phyloP scores from a whole-genome alignment of 2,888 invertebrate species.

The Junonia oenone region DNA sequence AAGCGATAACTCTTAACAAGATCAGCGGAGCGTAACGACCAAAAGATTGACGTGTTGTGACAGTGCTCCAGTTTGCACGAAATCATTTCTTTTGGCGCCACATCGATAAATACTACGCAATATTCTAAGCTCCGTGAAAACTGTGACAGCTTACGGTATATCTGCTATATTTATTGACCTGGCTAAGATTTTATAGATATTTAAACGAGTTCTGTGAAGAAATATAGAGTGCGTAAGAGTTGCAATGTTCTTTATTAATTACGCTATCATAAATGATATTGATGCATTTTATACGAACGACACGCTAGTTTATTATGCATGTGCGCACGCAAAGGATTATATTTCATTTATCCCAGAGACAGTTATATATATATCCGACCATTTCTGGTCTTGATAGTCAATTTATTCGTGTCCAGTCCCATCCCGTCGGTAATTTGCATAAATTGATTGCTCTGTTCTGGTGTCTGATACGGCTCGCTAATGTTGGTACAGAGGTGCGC shows the following conservation, averaged over 20 bases:
- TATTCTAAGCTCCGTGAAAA: constrained; percentile 6
- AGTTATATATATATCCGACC: constrained; percentile 12
- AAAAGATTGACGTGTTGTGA: constrained; percentile 50
- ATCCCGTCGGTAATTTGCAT: constrained; percentile 73
- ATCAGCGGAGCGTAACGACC: constrained; percentile 45
- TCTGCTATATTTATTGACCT: neutral
- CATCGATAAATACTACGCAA: constrained; percentile 26
- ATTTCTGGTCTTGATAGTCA: constrained; percentile 34
- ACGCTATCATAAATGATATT: neutral
- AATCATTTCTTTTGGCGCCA: constrained; percentile 26
- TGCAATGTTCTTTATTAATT: neutral
- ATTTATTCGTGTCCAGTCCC: constrained; percentile 43
- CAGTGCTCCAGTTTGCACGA: constrained; percentile 37
- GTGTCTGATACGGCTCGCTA: constrained; percentile 31
- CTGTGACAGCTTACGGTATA: constrained; percentile 16
- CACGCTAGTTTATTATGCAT: constrained; percentile 1
- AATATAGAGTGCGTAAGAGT: neutral
- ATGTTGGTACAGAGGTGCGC: constrained; percentile 41
- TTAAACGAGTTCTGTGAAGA: neutral
- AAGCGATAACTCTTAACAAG: constrained; percentile 35
- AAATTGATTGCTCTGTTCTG: constrained; percentile 66
- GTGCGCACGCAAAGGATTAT: constrained; percentile 10
- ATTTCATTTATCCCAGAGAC: constrained; percentile 14
- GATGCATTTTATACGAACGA: neutral
- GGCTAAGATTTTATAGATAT: neutral